These are phyloP conservation scores for Carpatolechia fugitivella DNA, from an alignment of 2,888 invertebrate species.

Conservation along the genomic window DNA sequence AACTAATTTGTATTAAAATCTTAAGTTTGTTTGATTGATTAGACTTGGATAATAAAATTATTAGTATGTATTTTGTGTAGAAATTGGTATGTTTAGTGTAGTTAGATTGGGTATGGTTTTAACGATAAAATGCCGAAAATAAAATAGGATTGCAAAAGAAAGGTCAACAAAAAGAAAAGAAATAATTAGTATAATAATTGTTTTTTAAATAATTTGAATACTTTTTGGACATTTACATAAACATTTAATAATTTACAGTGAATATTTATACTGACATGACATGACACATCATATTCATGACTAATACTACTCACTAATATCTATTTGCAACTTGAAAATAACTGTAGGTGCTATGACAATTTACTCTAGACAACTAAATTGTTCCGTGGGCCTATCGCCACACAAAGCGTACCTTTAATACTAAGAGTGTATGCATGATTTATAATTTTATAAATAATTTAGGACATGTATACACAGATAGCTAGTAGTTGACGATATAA, in stretches of 20 bases:
- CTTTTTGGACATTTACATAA: slow-evolving; percentile 80
- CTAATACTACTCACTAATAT: slow-evolving; percentile 71
- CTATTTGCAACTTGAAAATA: slow-evolving; percentile 75
- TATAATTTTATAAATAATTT: slow-evolving; percentile 73
- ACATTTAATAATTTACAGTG: slow-evolving; percentile 80
- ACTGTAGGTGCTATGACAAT: slow-evolving; percentile 74
- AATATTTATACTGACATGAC: slow-evolving; percentile 79
- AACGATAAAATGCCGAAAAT: slow-evolving; percentile 22
- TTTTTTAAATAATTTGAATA: slow-evolving; percentile 79
- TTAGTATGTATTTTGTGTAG: neutral
- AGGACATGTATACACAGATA: slow-evolving; percentile 69
- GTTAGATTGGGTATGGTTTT: neutral
- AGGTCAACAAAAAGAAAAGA: slow-evolving; percentile 71
- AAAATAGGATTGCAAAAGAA: slow-evolving; percentile 39
- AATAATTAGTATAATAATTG: slow-evolving; percentile 71
- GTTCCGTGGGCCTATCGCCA: slow-evolving; percentile 62
- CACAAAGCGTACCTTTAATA: slow-evolving; percentile 65
- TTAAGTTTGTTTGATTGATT: neutral
- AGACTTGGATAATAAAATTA: neutral
- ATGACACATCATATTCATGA: slow-evolving; percentile 75
- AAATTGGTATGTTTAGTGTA: neutral
- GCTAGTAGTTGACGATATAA: slow-evolving; percentile 58
- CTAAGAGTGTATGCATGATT: slow-evolving; percentile 78
- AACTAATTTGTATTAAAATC: neutral
- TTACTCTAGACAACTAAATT: slow-evolving; percentile 72